Base-by-base conservation (phyloP, 2,113 vertebrate species). In the Kryptolebias marmoratus region DNA sequence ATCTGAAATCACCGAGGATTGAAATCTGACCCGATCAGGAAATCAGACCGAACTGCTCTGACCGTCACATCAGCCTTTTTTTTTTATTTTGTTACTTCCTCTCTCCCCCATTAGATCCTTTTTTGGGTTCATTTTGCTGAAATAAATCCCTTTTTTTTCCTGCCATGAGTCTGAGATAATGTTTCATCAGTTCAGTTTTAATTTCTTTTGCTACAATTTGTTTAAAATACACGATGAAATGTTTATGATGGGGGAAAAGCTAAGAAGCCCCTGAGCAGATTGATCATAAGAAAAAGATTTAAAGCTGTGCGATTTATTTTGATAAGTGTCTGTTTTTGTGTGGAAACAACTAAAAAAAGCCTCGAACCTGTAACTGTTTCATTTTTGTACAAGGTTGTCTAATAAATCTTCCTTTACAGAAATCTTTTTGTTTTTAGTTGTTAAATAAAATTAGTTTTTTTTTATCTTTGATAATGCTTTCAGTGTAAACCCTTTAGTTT, bases 321-420 rank as follows among this genome's bases (percentile, higher is more conserved):
- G 27, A 44, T 15, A 12, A 31, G 27, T 45, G 57, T 64, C 14
- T 0, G 1, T 79, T 80, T 89, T 86, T 84, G 67, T 83, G 79
- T 73, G 54, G 75, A 68, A 52, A 52, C 4, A 4, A 22, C 28
- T 12, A 22, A 22, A 22, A 77, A 49, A 77, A 61, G 52, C 64
- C 65, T 75, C 53, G 0, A 85, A 82, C 22, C 1, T 71, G 69
- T 55, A 67, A 54, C 47, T 45, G 56, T 77, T 78, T 50, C 64
- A 59, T 86, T 90, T 93, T 91, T 91, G 68, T 92, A 91, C 76
- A 39, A 79, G 78, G 50, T 81, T 58, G 56, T 75, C 66, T 85
- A 93, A 91, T 92, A 91, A 92, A 93, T 67, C 30, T 64, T 77
- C 50, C 47, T 90, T 91, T 90, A 80, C 87, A 86, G 69, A 86